These are phyloP conservation scores for Rafetus swinhoei DNA, from an alignment of 2,113 vertebrate genomes.

Conservation along the genomic window DNA sequence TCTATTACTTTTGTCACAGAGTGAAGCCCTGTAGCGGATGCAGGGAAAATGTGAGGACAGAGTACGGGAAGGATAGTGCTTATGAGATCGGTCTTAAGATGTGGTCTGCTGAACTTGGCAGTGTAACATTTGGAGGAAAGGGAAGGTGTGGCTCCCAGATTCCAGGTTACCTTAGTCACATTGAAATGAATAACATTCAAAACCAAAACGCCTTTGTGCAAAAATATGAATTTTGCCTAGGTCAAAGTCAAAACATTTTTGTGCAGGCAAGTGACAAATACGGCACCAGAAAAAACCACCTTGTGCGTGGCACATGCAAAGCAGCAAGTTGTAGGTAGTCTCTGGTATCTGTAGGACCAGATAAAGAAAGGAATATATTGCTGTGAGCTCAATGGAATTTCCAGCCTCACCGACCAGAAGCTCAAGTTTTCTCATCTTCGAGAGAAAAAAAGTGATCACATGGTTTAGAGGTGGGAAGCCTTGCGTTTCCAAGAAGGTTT, in stretches of 20 bases:
- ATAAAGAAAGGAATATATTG: neutral
- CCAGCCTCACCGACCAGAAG: slow-evolving; percentile 44
- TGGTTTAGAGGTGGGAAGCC: slow-evolving; percentile 55
- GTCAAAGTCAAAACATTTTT: neutral
- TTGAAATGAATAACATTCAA: slow-evolving; percentile 20
- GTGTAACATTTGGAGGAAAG: slow-evolving; percentile 28
- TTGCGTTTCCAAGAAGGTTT: slow-evolving; percentile 68
- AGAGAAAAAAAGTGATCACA: neutral
- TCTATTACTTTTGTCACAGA: neutral
- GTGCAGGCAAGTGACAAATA: neutral
- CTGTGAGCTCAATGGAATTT: neutral
- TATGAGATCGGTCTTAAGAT: neutral
- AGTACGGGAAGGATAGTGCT: neutral
- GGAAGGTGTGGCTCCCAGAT: slow-evolving; percentile 9
- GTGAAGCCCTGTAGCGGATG: neutral
- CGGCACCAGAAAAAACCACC: neutral
- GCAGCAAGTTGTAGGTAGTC: neutral
- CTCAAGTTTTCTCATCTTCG: slow-evolving; percentile 54
- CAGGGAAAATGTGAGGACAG: neutral
- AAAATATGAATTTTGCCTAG: neutral
- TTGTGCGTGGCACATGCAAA: neutral
- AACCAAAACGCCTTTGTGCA: neutral
- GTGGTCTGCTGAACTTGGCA: neutral
- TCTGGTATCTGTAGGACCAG: neutral
- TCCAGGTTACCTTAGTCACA: slow-evolving; percentile 52